phyloP scores from a whole-genome alignment of 1,140 invertebrate genomes.

The Papilio helenus region DNA sequence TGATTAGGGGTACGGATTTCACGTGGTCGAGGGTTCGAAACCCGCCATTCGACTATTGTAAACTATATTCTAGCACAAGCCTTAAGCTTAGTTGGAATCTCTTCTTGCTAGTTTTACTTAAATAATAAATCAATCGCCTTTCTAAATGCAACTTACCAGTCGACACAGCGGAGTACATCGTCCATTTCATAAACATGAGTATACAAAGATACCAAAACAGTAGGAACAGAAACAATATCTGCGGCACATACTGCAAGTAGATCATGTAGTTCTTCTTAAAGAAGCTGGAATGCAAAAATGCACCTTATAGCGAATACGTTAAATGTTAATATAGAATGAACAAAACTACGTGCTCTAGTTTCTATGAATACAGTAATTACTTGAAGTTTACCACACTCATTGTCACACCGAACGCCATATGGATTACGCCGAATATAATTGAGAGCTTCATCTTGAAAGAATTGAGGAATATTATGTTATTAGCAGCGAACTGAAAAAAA shows the following conservation, averaged over 20 bases:
- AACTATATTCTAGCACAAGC: no score
- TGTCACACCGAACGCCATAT: slow-evolving; percentile 96
- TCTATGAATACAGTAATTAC: slow-evolving; percentile 84
- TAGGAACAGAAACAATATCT: slow-evolving; percentile 91
- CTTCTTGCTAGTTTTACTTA: no score
- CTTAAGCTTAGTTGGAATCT: no score
- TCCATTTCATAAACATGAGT: slow-evolving; percentile 94
- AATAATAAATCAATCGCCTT: neutral
- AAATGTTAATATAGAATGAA: slow-evolving; percentile 42
- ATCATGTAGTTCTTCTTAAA: slow-evolving; percentile 89
- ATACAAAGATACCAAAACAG: slow-evolving; percentile 95
- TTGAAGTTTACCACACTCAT: slow-evolving; percentile 93
- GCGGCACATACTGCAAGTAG: slow-evolving; percentile 93
- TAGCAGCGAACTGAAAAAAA: slow-evolving; percentile 89
- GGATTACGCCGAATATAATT: slow-evolving; percentile 94
- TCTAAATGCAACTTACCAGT: slow-evolving; percentile 9
- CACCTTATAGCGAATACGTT: slow-evolving; percentile 42
- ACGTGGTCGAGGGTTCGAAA: no score
- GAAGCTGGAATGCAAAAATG: slow-evolving; percentile 83
- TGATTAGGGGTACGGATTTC: no score
- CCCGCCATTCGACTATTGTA: no score
- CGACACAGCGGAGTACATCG: slow-evolving; percentile 85
- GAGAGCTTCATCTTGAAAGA: slow-evolving; percentile 98
- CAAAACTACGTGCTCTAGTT: slow-evolving; percentile 57
- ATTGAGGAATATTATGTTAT: slow-evolving; percentile 97